Percentiles rank a stretch among this genome's conserved stretches.
Evolutionary conservation across 23 tunicate genomes (phyloP).

Genomic region (Diplosoma virens): DNA sequence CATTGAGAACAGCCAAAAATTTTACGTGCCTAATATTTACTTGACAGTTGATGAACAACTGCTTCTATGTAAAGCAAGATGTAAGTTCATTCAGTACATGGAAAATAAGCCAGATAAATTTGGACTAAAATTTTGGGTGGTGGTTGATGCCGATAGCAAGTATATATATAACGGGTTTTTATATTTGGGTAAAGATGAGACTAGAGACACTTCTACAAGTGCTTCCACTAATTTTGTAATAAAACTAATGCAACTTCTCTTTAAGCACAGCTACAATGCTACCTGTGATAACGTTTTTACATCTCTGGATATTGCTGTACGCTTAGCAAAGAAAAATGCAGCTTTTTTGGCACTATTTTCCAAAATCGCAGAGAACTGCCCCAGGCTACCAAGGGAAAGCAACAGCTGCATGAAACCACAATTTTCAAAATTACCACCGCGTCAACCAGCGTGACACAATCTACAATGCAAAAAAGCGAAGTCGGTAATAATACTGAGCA

Average conservation of each 20-base stretch:
- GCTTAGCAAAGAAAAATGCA: not conserved
- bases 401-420: constrained; percentile 29
- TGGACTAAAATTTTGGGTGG: too few relatives aligned
- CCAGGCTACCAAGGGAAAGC: constrained; percentile 18
- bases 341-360: too few relatives aligned
- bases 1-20: too few relatives aligned
- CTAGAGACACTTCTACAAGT: not conserved
- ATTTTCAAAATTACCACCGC: too few relatives aligned
- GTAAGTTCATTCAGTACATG: too few relatives aligned
- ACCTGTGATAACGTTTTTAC: not conserved
- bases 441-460: not conserved
- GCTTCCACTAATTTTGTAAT: not conserved
- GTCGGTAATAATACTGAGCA: not conserved
- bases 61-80: too few relatives aligned
- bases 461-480: not conserved
- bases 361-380: constrained; percentile 20
- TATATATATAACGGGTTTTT: too few relatives aligned
- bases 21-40: too few relatives aligned
- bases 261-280: not conserved
- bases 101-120: too few relatives aligned
- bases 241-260: not conserved
- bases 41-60: too few relatives aligned
- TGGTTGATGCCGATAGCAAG: too few relatives aligned
- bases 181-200: not conserved
- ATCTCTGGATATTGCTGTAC: not conserved